phyloP scores from a whole-genome alignment of 2,797 vertebrate species.

The Philypnodon macrostomus region DNA sequence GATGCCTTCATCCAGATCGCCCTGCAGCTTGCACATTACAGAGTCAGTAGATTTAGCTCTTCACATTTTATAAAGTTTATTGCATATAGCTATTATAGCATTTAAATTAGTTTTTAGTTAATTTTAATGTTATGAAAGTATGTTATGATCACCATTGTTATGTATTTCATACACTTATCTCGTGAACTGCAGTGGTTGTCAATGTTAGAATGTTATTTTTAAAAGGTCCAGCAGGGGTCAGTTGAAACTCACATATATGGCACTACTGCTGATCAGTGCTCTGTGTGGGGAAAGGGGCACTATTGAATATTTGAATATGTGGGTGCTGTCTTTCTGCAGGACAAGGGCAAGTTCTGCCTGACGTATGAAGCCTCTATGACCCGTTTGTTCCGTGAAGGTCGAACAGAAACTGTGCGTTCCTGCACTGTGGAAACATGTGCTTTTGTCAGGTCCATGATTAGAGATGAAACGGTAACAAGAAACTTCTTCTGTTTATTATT shows the following conservation, averaged over 20 bases:
- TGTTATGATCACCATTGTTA: background rate
- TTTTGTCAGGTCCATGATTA: slow-evolving; percentile 87
- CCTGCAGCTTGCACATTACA: slow-evolving; percentile 92
- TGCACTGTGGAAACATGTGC: slow-evolving; percentile 85
- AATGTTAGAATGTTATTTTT: background rate
- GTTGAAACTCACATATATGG: slow-evolving; percentile 9
- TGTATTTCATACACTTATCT: background rate
- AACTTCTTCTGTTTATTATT: background rate
- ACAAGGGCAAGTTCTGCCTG: slow-evolving; percentile 94
- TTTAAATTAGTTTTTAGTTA: too few species aligned
- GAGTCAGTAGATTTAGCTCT: slow-evolving; percentile 66
- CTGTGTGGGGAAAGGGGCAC: too few species aligned
- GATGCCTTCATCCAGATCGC: slow-evolving; percentile 93
- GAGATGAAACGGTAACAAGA: slow-evolving; percentile 80
- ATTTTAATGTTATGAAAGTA: background rate
- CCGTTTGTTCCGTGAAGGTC: slow-evolving; percentile 91
- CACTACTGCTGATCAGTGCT: background rate
- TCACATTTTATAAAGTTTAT: background rate
- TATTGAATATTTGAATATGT: background rate
- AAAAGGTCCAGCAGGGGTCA: slow-evolving; percentile 52
- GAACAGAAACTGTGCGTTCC: slow-evolving; percentile 94
- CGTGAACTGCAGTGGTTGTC: too few species aligned
- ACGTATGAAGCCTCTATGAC: slow-evolving; percentile 98
- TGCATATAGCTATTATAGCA: too few species aligned
- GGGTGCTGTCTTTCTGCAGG: slow-evolving; percentile 57